phyloP scores from a whole-genome alignment of 2,113 vertebrate genomes.

The Ceyx margarethae region DNA sequence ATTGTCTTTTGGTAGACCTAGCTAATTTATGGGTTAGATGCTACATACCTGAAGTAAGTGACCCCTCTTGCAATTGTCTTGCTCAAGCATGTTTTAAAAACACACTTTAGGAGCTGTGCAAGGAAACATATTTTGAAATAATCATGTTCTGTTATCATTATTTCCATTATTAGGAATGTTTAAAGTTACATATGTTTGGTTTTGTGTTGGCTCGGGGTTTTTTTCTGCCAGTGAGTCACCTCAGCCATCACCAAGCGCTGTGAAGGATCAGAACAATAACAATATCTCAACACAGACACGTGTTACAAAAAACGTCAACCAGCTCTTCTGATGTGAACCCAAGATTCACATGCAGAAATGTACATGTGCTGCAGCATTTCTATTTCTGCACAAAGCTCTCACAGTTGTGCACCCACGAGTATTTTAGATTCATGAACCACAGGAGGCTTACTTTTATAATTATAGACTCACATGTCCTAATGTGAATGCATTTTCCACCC shows the following conservation, averaged over 20 bases:
- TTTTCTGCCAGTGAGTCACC: conserved; percentile 3
- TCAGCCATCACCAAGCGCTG: background rate
- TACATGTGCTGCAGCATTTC: conserved; percentile 5
- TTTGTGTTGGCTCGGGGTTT: background rate
- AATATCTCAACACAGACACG: background rate
- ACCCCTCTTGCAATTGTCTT: background rate
- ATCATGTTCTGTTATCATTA: background rate
- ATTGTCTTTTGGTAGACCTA: background rate
- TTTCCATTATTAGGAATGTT: conserved; percentile 11
- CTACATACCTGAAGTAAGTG: background rate
- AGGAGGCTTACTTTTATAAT: background rate
- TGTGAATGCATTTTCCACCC: background rate
- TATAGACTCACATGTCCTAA: background rate
- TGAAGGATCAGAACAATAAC: background rate
- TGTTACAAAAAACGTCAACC: background rate
- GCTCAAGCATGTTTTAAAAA: background rate
- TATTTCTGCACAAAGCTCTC: conserved; percentile 14
- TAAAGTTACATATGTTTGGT: background rate
- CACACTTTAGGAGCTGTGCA: background rate
- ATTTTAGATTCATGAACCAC: conserved; percentile 5
- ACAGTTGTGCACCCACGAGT: background rate
- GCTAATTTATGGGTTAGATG: background rate
- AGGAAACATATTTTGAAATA: background rate
- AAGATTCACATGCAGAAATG: background rate
- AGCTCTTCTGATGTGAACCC: background rate